A percentile compares a stretch with the other conserved stretches of the same genome.
Evolutionary conservation across 2,888 invertebrate species (phyloP).

Genomic region (Xiphydria camelus): DNA sequence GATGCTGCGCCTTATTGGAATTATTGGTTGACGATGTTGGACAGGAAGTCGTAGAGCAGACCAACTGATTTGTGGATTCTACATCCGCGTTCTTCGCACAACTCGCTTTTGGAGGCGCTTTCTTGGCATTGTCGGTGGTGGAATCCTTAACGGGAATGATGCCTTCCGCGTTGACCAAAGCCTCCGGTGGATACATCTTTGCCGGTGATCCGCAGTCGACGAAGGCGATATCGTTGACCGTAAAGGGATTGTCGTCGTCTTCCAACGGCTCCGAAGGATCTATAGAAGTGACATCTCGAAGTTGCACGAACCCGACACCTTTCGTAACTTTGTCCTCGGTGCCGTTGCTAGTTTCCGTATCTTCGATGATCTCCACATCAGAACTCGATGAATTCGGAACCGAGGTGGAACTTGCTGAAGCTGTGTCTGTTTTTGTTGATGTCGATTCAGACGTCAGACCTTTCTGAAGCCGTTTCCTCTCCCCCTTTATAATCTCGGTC

Average conservation of each 20-base stretch:
- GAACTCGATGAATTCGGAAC: not conserved
- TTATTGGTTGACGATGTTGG: not conserved
- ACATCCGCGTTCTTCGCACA: no score
- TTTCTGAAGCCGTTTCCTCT: not conserved
- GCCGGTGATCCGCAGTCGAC: conserved; percentile 42
- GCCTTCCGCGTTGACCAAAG: not conserved
- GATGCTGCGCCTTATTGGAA: no score
- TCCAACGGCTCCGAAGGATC: conserved; percentile 12
- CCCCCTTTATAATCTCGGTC: conserved; percentile 23
- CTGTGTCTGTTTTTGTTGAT: no score
- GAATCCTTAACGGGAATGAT: not conserved
- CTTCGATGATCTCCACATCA: no score
- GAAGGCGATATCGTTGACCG: conserved; percentile 37
- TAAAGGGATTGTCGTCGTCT: conserved; percentile 31
- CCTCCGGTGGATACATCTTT: not conserved
- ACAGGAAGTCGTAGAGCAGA: no score
- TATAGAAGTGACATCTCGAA: not conserved
- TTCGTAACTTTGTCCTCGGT: not conserved
- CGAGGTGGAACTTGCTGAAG: not conserved
- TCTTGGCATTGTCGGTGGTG: not conserved
- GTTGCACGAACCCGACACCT: no score
- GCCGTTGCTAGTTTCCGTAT: no score
- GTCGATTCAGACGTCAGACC: not conserved
- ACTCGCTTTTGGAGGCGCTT: not conserved
- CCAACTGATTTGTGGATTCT: no score